Evolutionary conservation across 2,113 vertebrate species (phyloP).

Genomic region (Semnornis frantzii): DNA sequence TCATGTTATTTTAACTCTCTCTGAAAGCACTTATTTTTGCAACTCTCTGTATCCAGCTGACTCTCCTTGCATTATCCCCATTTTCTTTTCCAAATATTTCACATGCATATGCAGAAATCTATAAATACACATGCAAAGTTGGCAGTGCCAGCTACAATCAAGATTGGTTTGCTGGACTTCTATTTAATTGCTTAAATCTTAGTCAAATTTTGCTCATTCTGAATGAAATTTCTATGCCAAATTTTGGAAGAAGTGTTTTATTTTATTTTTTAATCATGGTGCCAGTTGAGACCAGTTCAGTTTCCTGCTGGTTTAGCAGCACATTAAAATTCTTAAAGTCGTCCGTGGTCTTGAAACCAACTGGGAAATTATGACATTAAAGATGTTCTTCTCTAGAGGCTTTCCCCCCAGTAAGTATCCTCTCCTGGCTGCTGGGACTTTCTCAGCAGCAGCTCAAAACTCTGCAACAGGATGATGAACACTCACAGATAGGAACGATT

Average conservation of each 20-base stretch:
- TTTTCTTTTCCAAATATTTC: slow-evolving; percentile 6
- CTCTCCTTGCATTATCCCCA: neutral
- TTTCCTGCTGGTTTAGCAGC: neutral
- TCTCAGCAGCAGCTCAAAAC: neutral
- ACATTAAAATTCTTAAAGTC: neutral
- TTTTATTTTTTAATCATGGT: neutral
- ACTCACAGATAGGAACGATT: neutral
- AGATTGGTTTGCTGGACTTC: neutral
- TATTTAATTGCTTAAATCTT: neutral
- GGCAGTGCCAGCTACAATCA: neutral
- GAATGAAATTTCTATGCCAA: neutral
- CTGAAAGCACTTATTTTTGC: neutral
- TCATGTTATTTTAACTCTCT: neutral
- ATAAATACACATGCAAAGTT: neutral
- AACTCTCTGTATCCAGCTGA: neutral
- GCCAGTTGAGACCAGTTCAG: neutral
- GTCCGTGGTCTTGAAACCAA: neutral
- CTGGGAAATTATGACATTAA: neutral
- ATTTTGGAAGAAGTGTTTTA: neutral
- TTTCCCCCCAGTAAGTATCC: neutral
- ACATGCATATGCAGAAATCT: neutral
- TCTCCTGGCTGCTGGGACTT: neutral
- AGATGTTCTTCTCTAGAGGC: neutral
- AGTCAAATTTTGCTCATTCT: neutral
- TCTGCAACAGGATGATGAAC: neutral